Evolutionary conservation across 1,140 invertebrate species (phyloP), one percentile per base, ranked within the genome.

Genomic region (Latrodectus geometricus): DNA sequence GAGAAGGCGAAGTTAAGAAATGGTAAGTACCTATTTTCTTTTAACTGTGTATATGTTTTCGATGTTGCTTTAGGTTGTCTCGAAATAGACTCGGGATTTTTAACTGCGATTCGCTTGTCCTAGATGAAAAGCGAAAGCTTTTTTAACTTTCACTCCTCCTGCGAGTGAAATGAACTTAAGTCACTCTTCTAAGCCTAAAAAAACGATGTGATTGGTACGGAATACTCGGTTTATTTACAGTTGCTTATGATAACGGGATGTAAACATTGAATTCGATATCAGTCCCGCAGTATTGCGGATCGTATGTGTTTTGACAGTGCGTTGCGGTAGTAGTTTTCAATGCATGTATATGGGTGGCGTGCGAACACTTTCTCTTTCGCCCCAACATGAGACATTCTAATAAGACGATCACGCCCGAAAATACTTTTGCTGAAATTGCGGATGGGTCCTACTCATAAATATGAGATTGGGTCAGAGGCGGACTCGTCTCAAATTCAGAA

Each of bases 51-150:
- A 14, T 61, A 61, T 17, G 17, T 61, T 61, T 11, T 61, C 17
- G 54, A 49, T 61, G n/a, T 75, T 73, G 80, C 70, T 48, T 35
- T 73, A 65, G 70, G 17, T 50, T 14, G 23, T 35, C 78, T 80
- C 20, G 56, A 65, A 85, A 85, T 77, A 85, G 73, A 77, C 21
- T 35, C 61, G 50, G 21, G 54, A 14, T 76, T 85, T 84, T 85
- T 52, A 77, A 74, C 75, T 77, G 17, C 54, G 48, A 23, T 69
- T 72, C 54, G 14, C 17, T 68, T 49, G 49, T 76, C 72, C 56
- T 12, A 35, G 69, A 35, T 21, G 50, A 52, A 21, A 48, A 61
- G 61, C 54, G 15, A 56, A 84, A 75, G 73, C 49, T 75, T 48
- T 54, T 56, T 75, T 75, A 75, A 48, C 50, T 20, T 75, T 75